Base-by-base conservation (phyloP, 2,113 vertebrate genomes). In the Megalops atlanticus region DNA sequence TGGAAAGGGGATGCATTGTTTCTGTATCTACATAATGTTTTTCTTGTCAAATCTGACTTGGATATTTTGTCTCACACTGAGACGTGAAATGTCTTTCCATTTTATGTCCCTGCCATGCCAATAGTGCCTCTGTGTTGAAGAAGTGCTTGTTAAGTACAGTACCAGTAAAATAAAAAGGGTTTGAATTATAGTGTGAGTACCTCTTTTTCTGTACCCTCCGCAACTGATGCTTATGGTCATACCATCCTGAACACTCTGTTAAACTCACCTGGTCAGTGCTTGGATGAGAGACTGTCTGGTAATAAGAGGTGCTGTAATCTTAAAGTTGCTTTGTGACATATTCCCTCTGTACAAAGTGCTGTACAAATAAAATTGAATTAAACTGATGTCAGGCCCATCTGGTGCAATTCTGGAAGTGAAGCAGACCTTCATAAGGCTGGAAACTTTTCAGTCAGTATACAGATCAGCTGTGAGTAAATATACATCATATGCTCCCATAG, bases 391-490 rank as follows among this genome's bases (percentile, higher is more conserved):
- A 35, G 81, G 79, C 70, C 52, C 80, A 79, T 77, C 24, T 71
- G 58, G 77, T 71, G 33, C n/a, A 83, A 84, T 76, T 68, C 31
- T 58, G 71, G 8, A 68, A 77, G 64, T 77, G 77, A 81, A 76
- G 47, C 27, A 76, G 69, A 38, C 81, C 84, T 86, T 87, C 80
- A 80, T 79, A 77, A 27, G 73, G 80, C 78, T 79, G 35, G 78
- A 75, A 45, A 74, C 36, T 80, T 74, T 81, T 81, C 40, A 80
- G 76, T 83, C 52, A 15, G 38, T 24, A 41, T 35, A 47, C 78
- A 81, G 83, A 83, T 88, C 74, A 82, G 74, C 77, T 52, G 69
- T 80, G 76, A 84, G 58, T 76, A 49, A 82, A 81, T n/a, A n/a
- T n/a, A n/a, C n/a, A n/a, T n/a, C n/a, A n/a, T n/a, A n/a, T n/a